Conservation (phyloP, 2,797 vertebrate genomes). For the Thaleichthys pacificus region DNA sequence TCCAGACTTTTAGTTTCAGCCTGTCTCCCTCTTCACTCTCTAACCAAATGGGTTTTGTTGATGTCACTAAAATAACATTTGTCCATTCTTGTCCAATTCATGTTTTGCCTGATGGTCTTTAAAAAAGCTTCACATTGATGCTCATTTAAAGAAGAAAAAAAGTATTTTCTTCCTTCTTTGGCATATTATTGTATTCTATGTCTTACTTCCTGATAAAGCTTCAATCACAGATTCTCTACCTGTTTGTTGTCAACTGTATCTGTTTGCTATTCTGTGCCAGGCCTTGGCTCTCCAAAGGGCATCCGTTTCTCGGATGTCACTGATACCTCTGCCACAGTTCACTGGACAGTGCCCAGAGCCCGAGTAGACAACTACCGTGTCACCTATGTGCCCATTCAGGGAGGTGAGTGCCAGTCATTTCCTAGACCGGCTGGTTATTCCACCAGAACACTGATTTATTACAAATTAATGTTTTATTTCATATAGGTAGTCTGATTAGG, state of each 20-base stretch:
- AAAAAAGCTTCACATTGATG: no score
- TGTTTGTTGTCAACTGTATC: slow-evolving; percentile 16
- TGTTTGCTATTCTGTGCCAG: slow-evolving; percentile 63
- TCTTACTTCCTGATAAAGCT: not conserved
- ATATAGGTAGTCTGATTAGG: not conserved
- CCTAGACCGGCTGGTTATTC: not conserved
- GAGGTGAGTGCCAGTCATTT: slow-evolving; percentile 75
- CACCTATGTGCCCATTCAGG: slow-evolving; percentile 81
- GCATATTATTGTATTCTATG: not conserved
- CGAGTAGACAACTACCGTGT: slow-evolving; percentile 85
- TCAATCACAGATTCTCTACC: not conserved
- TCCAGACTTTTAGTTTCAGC: slow-evolving; percentile 49
- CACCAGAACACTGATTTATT: not conserved
- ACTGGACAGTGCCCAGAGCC: slow-evolving; percentile 81
- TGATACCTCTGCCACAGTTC: slow-evolving; percentile 84
- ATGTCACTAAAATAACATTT: slow-evolving; percentile 29
- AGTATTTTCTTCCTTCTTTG: not conserved
- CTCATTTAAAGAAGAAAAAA: no score
- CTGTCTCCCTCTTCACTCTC: slow-evolving; percentile 21
- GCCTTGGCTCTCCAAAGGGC: slow-evolving; percentile 85
- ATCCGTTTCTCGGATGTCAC: slow-evolving; percentile 91
- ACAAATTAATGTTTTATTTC: not conserved
- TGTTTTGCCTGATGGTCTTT: no score
- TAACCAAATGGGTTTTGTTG: slow-evolving; percentile 36
- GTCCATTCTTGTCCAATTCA: no score